These are phyloP conservation scores for Pterocles orientalis DNA, from an alignment of 2,113 vertebrate genomes.

Conservation along the genomic window DNA sequence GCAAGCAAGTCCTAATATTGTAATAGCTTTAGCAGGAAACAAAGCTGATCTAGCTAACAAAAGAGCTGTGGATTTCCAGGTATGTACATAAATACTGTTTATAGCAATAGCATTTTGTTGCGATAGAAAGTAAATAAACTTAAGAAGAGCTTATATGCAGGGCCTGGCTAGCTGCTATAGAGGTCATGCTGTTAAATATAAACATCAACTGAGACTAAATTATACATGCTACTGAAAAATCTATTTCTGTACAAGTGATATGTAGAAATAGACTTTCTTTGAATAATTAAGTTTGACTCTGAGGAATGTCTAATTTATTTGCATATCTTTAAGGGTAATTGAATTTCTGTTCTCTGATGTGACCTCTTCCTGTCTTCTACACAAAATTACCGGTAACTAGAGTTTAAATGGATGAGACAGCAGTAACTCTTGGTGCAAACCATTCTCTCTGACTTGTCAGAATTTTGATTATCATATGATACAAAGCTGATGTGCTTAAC, in stretches of 20 bases:
- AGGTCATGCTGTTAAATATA: conserved; percentile 8
- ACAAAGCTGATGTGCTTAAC: neutral
- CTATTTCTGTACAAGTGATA: neutral
- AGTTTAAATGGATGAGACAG: neutral
- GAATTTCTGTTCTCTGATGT: neutral
- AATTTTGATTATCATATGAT: neutral
- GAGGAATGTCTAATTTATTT: neutral
- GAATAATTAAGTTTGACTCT: neutral
- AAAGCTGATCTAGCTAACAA: conserved; percentile 97
- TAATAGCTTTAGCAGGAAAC: conserved; percentile 99
- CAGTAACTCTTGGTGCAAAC: neutral
- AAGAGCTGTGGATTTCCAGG: conserved; percentile 97
- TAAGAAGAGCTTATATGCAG: neutral
- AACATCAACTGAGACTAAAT: neutral
- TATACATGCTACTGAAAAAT: neutral
- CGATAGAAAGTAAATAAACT: neutral
- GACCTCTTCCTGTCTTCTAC: neutral
- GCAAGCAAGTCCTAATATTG: conserved; percentile 99
- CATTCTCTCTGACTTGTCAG: neutral
- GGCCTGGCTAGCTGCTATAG: neutral
- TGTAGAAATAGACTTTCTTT: neutral
- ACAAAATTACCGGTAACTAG: neutral
- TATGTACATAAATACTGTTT: conserved; percentile 70
- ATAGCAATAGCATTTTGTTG: neutral
- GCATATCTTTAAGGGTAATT: neutral